Evolutionary conservation across 2,797 vertebrate genomes (phyloP).

Genomic region (Trachops cirrhosus): DNA sequence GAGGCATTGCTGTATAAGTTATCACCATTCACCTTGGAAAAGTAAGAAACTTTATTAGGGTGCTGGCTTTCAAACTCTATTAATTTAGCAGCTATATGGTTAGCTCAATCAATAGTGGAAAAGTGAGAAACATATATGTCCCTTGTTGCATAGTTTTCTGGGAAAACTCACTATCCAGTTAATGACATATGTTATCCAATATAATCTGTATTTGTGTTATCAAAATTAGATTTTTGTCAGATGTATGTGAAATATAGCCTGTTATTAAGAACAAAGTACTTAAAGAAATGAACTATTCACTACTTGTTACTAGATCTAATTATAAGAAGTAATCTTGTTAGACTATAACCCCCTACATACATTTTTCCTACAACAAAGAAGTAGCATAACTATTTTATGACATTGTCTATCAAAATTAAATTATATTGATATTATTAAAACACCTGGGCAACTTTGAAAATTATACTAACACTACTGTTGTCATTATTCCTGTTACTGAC

Average conservation of each 20-base stretch:
- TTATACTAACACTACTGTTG: background rate
- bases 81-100: conserved; percentile 39
- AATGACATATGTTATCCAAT: background rate
- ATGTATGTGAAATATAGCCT: background rate
- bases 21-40: conserved; percentile 28
- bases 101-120: background rate
- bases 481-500: background rate
- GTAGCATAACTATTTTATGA: background rate
- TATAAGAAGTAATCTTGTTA: background rate
- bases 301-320: background rate
- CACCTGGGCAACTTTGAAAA: background rate
- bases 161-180: background rate
- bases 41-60: conserved; percentile 34
- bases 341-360: background rate
- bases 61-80: background rate
- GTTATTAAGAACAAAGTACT: background rate
- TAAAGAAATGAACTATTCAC: background rate
- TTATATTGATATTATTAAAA: conserved; percentile 9
- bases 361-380: background rate
- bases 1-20: conserved; percentile 19
- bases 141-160: background rate
- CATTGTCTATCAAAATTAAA: background rate
- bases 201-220: background rate
- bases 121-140: background rate
- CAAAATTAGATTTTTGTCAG: background rate